These are phyloP conservation scores for Caenorhabditis zanzibari DNA, from an alignment of 2,888 invertebrate species.

Conservation along the genomic window DNA sequence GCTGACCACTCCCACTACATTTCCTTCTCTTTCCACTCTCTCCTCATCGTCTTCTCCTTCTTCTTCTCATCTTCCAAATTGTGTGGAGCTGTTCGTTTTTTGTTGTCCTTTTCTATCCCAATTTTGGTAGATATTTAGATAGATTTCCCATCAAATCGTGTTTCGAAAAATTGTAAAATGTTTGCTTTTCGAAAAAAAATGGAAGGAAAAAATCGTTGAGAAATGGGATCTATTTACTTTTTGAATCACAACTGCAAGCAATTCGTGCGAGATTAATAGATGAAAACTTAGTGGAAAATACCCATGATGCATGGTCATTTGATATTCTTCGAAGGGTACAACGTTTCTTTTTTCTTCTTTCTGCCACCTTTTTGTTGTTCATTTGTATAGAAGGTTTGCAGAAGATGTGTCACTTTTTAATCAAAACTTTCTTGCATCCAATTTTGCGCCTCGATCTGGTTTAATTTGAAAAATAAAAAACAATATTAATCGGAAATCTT, in stretches of 20 bases:
- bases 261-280: slow-evolving; percentile 37
- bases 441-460: background rate
- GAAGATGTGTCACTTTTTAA: slow-evolving; percentile 24
- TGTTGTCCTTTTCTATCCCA: slow-evolving; percentile 1
- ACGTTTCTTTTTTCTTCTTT: background rate
- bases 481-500: slow-evolving; percentile 27
- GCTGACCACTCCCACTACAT: slow-evolving; percentile 22
- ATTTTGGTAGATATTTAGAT: slow-evolving; percentile 1
- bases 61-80: slow-evolving; percentile 11
- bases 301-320: slow-evolving; percentile 29
- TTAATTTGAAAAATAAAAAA: slow-evolving; percentile 15
- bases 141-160: slow-evolving; percentile 23
- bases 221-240: slow-evolving; percentile 32
- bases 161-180: slow-evolving; percentile 27
- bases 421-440: slow-evolving; percentile 1
- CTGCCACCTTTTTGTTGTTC: slow-evolving; percentile 26
- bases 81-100: slow-evolving; percentile 20
- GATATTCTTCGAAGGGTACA: slow-evolving; percentile 6
- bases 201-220: background rate
- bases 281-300: slow-evolving; percentile 30
- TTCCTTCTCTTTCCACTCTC: slow-evolving; percentile 1
- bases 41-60: slow-evolving; percentile 9
- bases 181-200: slow-evolving; percentile 36
- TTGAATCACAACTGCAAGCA: slow-evolving; percentile 37
- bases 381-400: background rate